Evolutionary conservation across 2,797 vertebrate species (phyloP), one percentile per base, ranked within the genome.

Genomic region (Allenopithecus nigroviridis): DNA sequence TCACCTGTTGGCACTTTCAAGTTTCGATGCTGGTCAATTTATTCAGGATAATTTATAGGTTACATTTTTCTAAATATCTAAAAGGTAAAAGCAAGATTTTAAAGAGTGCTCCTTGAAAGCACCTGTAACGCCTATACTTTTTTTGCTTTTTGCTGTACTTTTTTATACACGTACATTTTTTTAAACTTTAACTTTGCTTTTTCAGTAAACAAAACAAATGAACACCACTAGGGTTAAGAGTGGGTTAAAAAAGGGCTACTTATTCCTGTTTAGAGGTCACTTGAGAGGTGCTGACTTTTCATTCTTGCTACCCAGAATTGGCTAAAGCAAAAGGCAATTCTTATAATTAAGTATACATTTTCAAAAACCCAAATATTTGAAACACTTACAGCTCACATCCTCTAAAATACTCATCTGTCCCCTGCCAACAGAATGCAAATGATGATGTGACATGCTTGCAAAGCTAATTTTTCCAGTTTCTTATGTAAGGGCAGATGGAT

Each of bases 361-460:
- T 95, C 48, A 81, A 94, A 97, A 97, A 89, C 75, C 89, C 93
- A 96, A 98, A 96, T 97, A 98, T 97, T 94, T 94, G 91, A 97
- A 96, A 91, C 39, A 39, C 84, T 97, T 94, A 91, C 87, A 84
- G 92, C 94, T 93, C 79, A 93, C 90, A 97, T 97, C 91, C 74
- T 96, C 94, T 87, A 95, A 98, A 98, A 97, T 87, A 96, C 96
- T 70, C 80, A 81, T 87, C 88, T 43, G 61, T 95, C 74, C 93
- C 79, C 95, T 97, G 91, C 90, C 97, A 96, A 89, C 81, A 74
- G 83, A 94, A 96, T 94, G 96, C 94, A 97, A 98, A 98, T 96
- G 92, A 90, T 85, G 93, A 96, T 92, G 95, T 64, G 92, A 96
- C 91, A 76, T 83, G 94, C 96, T 94, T 96, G 88, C 90, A 95